Evolutionary conservation across 2,113 vertebrate genomes (phyloP), one percentile per base, ranked within the genome.

Genomic region (Chloropsis cyanopogon): DNA sequence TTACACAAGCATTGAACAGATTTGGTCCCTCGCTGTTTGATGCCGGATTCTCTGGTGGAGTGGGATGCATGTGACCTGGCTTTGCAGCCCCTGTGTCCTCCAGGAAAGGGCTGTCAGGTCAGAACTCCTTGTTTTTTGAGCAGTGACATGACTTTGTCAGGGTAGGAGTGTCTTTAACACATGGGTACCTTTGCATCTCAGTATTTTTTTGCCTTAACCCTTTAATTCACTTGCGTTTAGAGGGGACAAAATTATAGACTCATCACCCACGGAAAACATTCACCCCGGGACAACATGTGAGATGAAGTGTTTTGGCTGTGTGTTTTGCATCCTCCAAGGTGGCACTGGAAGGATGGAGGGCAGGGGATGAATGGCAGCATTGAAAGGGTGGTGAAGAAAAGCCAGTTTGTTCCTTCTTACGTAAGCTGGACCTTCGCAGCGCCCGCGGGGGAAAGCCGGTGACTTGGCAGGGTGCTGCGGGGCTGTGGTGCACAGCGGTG

Each of bases 351-450:
- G 73, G 92, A 83, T 84, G 86, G 69, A 87, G 86, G 77, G 88
- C 69, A 70, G 91, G 61, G 78, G 77, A 95, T 96, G 95, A 96
- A 97, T 94, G 91, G 95, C 83, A 95, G 91, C 88, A 95, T 96
- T 96, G 93, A 97, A 94, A 78, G 93, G 91, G 81, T 93, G 92
- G n/a, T 3, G 59, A 96, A 96, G 96, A 96, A 96, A 96, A 95
- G 95, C 82, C 31, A 93, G 93, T 84, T 92, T 95, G 95, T 93
- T 96, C 70, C 78, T 88, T 47, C 89, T 96, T 93, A 93, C 69
- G 53, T 95, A 96, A 95, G 95, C 92, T 1, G 65, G 92, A 82
- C 77, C 83, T 95, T 92, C 1, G 4, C 12, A 17, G 75, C 35
- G 41, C 80, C 75, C 35, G 10, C 33, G 10, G 39, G 88, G 80